Percentiles rank a stretch among this genome's conserved stretches.
phyloP scores from a whole-genome alignment of 2,113 vertebrate genomes.

The Tenebrosternarchus preto region DNA sequence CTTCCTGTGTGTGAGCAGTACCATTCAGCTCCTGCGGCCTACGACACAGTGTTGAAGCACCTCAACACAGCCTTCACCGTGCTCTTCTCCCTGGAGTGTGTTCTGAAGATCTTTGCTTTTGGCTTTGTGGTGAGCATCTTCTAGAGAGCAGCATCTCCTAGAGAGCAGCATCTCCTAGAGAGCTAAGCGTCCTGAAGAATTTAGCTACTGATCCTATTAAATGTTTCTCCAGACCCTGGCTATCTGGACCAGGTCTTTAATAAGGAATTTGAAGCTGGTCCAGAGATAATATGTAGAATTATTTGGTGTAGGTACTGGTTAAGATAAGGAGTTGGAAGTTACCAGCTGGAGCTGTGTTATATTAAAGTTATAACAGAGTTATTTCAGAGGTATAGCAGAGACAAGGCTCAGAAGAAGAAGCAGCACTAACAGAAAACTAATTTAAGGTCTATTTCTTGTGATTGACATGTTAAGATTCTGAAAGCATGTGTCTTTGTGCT shows the following conservation, averaged over 20 bases:
- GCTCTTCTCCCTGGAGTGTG: conserved; percentile 95
- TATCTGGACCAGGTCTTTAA: too few species aligned
- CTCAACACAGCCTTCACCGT: conserved; percentile 96
- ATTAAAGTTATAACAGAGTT: too few species aligned
- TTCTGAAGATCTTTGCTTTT: conserved; percentile 95
- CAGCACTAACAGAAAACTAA: neutral
- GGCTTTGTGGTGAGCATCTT: conserved; percentile 87
- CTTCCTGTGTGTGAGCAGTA: conserved; percentile 75
- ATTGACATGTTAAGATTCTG: neutral
- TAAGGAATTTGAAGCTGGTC: too few species aligned
- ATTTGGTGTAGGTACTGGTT: too few species aligned
- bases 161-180: neutral
- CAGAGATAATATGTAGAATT: too few species aligned
- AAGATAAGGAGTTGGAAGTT: too few species aligned
- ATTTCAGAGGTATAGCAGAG: too few species aligned
- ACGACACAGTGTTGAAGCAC: conserved; percentile 91
- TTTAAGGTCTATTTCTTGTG: conserved; percentile 15
- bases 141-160: neutral
- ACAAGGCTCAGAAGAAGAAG: neutral
- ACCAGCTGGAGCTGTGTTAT: neutral
- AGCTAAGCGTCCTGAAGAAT: neutral
- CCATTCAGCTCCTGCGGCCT: conserved; percentile 91
- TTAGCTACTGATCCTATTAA: too few species aligned
- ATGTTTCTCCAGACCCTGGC: too few species aligned
- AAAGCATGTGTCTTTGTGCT: conserved; percentile 4